Conservation (phyloP, 2,888 invertebrate species). For the Dastarcus helophoroides region DNA sequence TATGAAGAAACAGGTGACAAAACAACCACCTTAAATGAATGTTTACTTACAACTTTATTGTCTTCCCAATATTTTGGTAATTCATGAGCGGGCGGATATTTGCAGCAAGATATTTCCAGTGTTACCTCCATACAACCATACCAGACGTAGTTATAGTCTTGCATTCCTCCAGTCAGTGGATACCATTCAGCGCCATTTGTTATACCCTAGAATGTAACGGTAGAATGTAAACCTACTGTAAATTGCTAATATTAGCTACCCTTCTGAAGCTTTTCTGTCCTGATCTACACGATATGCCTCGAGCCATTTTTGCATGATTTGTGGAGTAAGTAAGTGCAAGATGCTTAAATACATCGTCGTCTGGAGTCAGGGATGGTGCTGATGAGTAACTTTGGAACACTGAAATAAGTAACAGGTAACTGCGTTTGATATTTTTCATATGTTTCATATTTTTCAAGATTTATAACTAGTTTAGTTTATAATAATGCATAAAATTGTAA, state of each 20-base stretch:
- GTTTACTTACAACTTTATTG: slow-evolving; percentile 63
- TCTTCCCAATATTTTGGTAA: slow-evolving; percentile 79
- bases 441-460: too few species aligned
- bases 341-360: slow-evolving; percentile 85
- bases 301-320: slow-evolving; percentile 81
- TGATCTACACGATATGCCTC: slow-evolving; percentile 70
- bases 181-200: slow-evolving; percentile 95
- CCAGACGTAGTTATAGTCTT: slow-evolving; percentile 90
- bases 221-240: too few species aligned
- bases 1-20: not conserved
- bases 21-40: not conserved
- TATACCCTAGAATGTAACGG: slow-evolving; percentile 56
- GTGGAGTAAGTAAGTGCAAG: slow-evolving; percentile 74
- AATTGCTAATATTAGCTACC: slow-evolving; percentile 18
- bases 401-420: too few species aligned
- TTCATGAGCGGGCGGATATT: slow-evolving; percentile 73
- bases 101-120: slow-evolving; percentile 88
- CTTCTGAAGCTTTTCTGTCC: slow-evolving; percentile 63
- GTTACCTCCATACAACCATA: slow-evolving; percentile 94
- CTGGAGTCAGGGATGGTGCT: slow-evolving; percentile 74
- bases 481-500: too few species aligned
- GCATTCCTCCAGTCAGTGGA: slow-evolving; percentile 82
- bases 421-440: too few species aligned
- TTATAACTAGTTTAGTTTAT: too few species aligned
- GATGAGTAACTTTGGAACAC: slow-evolving; percentile 80